Evolutionary conservation across 1,140 invertebrate genomes (phyloP).

Genomic region (Drosophila ficusphila): DNA sequence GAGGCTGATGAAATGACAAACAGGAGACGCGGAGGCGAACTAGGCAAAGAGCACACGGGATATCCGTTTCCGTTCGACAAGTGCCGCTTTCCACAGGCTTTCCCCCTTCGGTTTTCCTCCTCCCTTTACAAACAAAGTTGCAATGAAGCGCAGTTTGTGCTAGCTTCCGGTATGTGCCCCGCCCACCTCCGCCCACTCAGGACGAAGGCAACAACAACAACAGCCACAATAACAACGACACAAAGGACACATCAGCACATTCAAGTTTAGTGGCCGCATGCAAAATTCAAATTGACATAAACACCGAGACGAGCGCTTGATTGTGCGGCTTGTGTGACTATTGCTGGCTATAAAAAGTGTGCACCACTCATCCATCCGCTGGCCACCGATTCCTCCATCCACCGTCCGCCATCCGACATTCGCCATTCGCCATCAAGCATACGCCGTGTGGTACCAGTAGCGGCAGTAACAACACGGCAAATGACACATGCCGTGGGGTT

Average conservation of each 20-base stretch:
- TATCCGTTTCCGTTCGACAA: slow-evolving; percentile 76
- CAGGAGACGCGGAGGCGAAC: slow-evolving; percentile 53
- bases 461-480: slow-evolving; percentile 40
- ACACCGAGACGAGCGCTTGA: slow-evolving; percentile 63
- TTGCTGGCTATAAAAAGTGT: slow-evolving; percentile 73
- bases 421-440: slow-evolving; percentile 26
- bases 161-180: slow-evolving; percentile 47
- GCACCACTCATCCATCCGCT: slow-evolving; percentile 51
- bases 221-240: not conserved
- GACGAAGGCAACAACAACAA: not conserved
- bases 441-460: slow-evolving; percentile 65
- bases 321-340: slow-evolving; percentile 75
- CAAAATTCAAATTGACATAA: slow-evolving; percentile 77
- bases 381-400: slow-evolving; percentile 4
- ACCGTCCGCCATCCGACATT: not conserved
- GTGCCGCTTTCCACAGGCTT: slow-evolving; percentile 40
- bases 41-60: slow-evolving; percentile 74
- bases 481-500: slow-evolving; percentile 37
- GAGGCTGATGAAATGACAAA: slow-evolving; percentile 63
- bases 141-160: slow-evolving; percentile 75
- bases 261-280: slow-evolving; percentile 52
- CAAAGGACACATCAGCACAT: slow-evolving; percentile 27
- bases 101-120: not conserved
- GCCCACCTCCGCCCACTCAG: slow-evolving; percentile 2
- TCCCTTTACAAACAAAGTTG: slow-evolving; percentile 50